Evolutionary conservation across 2,888 invertebrate species (phyloP), one percentile per base, ranked within the genome.

Genomic region (Hirtodrosophila cameraria): DNA sequence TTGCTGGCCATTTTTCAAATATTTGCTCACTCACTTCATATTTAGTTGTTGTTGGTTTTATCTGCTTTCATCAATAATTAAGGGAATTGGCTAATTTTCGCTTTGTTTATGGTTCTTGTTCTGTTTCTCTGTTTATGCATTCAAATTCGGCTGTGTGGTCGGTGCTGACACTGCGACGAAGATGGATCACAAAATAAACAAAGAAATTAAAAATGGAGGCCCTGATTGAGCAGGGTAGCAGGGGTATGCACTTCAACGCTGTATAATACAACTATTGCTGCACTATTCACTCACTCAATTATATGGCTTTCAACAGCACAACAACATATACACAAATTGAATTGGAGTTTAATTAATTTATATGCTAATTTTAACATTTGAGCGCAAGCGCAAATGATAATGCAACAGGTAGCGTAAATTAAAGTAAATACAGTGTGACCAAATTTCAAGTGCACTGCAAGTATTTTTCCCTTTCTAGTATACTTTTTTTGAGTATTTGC

Each of bases 171-270:
- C 49, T 74, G 77, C 73, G 53, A 73, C 85, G 87, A 87, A 88
- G 81, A 75, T 76, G 81, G 67, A 87, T 77, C 86, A 87, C 78
- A 88, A 88, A 85, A 86, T 87, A 88, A 88, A 88, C 88, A 88
- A 84, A 76, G 86, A 85, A 88, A 89, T 78, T 83, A 86, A 88
- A 88, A 88, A 88, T 88, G 88, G 88, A 82, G 88, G 88, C 64
- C 70, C 52, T 39, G 46, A 28, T 49, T 39, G 48, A 20, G 43
- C 41, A 50, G 49, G 75, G 72, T 60, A 46, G 58, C 52, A 45
- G 48, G n/a, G n/a, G n/a, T n/a, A n/a, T 64, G 68, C 68, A 76
- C 43, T 41, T 35, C 50, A 66, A 35, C 42, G 49, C 13, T 49
- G 11, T 16, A 49, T 28, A 42, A 43, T 50, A 41, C 67, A 55